A percentile compares a stretch with the other conserved stretches of the same genome.
Evolutionary conservation across 35 echinoderm and acorn worm species (phyloP).

Genomic region (Apostichopus japonicus): DNA sequence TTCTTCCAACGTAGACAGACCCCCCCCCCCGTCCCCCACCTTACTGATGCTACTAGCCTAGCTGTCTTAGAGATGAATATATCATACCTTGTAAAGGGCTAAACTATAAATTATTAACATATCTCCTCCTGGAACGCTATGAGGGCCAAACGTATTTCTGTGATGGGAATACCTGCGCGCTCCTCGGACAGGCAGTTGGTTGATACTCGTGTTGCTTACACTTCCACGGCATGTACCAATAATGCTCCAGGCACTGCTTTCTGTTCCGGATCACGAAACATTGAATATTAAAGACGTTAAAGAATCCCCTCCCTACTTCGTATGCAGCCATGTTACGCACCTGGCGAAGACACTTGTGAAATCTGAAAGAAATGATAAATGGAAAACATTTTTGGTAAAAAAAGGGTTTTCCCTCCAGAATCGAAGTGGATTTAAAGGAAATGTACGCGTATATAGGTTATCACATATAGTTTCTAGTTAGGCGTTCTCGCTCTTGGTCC

Average conservation of each 20-base stretch:
- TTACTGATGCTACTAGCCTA: no score
- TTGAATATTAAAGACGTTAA: constrained; percentile 33
- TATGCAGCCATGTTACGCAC: constrained; percentile 20
- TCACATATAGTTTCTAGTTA: no score
- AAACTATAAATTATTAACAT: no score
- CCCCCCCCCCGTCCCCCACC: no score
- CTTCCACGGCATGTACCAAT: constrained; percentile 49
- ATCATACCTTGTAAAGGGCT: no score
- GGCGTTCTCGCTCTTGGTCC: no score
- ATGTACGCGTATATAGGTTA: no score
- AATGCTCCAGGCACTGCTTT: constrained; percentile 18
- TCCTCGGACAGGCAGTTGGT: constrained; percentile 12
- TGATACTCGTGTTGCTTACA: constrained; percentile 15
- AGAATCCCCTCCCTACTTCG: constrained; percentile 45
- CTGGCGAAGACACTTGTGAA: constrained; percentile 36
- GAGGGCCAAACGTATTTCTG: constrained; percentile 30
- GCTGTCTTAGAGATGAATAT: no score
- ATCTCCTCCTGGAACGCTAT: neutral
- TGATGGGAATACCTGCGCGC: constrained; percentile 23
- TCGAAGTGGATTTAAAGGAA: neutral
- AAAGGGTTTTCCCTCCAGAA: neutral
- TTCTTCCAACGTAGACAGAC: no score
- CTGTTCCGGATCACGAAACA: constrained; percentile 45
- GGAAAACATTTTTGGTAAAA: neutral
- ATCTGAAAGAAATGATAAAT: neutral